Evolutionary conservation across 1,140 invertebrate species (phyloP).

Genomic region (Papilio helenus): DNA sequence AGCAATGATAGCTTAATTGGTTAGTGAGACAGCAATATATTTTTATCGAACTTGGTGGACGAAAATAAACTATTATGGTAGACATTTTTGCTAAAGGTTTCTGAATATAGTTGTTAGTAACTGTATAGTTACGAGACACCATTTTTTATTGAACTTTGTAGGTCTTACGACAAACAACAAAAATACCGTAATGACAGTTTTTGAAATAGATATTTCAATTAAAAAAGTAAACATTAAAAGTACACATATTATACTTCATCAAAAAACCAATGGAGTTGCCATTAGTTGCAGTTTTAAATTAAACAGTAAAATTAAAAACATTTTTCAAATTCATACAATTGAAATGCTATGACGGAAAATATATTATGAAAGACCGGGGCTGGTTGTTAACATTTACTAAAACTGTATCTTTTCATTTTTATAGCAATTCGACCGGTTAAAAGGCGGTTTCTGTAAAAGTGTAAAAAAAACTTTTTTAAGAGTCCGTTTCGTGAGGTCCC

Average conservation of each 20-base stretch:
- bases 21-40: not conserved
- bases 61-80: not conserved
- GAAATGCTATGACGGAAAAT: not conserved
- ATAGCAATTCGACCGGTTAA: constrained; percentile 58
- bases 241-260: too few species aligned
- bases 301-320: not conserved
- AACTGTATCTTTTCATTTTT: constrained; percentile 63
- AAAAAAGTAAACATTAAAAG: too few species aligned
- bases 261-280: not conserved
- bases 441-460: constrained; percentile 55
- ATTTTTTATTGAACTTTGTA: too few species aligned
- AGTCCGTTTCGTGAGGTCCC: constrained; percentile 60
- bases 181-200: not conserved
- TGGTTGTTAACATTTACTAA: constrained; percentile 60
- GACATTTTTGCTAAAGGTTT: too few species aligned
- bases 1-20: not conserved
- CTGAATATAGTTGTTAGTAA: too few species aligned
- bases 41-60: not conserved
- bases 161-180: too few species aligned
- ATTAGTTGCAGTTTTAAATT: not conserved
- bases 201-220: not conserved
- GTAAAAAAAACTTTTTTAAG: constrained; percentile 60
- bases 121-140: too few species aligned
- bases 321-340: constrained; percentile 16
- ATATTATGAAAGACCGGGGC: constrained; percentile 14